Evolutionary conservation across 2,797 vertebrate genomes (phyloP).

Genomic region (Gymnoscopelus braueri): DNA sequence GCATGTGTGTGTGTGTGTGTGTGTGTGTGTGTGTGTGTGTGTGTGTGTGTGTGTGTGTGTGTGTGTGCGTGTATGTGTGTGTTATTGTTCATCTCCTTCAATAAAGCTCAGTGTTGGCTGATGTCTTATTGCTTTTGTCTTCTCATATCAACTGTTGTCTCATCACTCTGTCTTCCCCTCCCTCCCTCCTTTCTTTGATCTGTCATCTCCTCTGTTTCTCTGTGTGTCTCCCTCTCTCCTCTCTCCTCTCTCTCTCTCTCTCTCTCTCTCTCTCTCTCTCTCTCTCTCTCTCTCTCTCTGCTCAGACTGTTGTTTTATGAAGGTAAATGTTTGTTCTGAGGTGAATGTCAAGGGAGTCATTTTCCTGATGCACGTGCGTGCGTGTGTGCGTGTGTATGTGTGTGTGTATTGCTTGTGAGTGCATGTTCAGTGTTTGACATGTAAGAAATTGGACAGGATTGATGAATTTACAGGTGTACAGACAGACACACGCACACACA

Average conservation of each 20-base stretch:
- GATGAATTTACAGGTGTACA: too few relatives aligned
- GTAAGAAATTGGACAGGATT: too few relatives aligned
- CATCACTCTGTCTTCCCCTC: constrained; percentile 7
- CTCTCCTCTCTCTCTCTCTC: constrained; percentile 28
- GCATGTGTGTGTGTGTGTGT: constrained; percentile 28
- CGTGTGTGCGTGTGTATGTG: constrained; percentile 7
- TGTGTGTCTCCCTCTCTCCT: constrained; percentile 24
- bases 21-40: constrained; percentile 14
- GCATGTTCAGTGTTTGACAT: neutral
- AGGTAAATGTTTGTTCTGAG: constrained; percentile 46
- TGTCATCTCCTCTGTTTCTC: constrained; percentile 16
- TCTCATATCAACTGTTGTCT: constrained; percentile 58
- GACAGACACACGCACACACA: too few relatives aligned
- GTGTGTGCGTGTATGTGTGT: constrained; percentile 16
- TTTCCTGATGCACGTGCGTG: neutral
- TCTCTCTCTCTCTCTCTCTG: constrained; percentile 26
- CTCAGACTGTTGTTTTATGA: constrained; percentile 49
- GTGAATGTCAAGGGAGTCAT: too few relatives aligned
- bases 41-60: constrained; percentile 31
- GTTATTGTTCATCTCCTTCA: constrained; percentile 42
- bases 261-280: constrained; percentile 24
- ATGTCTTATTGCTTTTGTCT: constrained; percentile 73
- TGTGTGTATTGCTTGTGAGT: neutral
- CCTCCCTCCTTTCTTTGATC: neutral
- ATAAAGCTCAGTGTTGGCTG: constrained; percentile 69